Evolutionary conservation across 2,113 vertebrate genomes (phyloP).

Genomic region (Rhizomys pruinosus): DNA sequence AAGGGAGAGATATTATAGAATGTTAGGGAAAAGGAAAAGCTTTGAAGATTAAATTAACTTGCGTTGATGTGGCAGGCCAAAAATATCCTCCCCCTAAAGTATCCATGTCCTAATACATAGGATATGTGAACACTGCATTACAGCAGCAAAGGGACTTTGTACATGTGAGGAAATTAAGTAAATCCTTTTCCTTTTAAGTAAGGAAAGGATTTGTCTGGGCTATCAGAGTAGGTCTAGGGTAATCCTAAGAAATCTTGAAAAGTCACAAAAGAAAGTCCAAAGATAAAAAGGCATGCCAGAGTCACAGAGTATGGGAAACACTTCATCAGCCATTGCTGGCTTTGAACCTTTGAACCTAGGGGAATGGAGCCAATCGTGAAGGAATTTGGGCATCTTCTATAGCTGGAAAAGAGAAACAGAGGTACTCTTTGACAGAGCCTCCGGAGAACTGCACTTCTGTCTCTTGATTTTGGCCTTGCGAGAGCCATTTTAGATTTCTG

Average conservation of each 20-base stretch:
- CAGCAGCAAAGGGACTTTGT: background rate
- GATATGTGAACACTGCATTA: background rate
- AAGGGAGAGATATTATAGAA: background rate
- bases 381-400: background rate
- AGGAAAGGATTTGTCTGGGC: background rate
- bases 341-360: constrained; percentile 18
- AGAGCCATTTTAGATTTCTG: background rate
- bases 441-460: background rate
- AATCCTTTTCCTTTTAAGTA: no score
- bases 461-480: background rate
- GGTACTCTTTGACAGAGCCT: background rate
- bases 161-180: constrained; percentile 2
- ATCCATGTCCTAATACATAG: background rate
- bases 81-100: background rate
- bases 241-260: constrained; percentile 5
- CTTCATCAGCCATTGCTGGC: background rate
- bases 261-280: constrained; percentile 3
- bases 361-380: background rate
- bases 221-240: background rate
- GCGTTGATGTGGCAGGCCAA: background rate
- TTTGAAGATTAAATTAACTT: background rate
- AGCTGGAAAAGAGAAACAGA: background rate
- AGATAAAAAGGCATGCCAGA: background rate
- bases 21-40: background rate
- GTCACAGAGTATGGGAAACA: background rate